Conservation (phyloP, 64 coral and sea anemone species). For the Dendrophyllia cribrosa region DNA sequence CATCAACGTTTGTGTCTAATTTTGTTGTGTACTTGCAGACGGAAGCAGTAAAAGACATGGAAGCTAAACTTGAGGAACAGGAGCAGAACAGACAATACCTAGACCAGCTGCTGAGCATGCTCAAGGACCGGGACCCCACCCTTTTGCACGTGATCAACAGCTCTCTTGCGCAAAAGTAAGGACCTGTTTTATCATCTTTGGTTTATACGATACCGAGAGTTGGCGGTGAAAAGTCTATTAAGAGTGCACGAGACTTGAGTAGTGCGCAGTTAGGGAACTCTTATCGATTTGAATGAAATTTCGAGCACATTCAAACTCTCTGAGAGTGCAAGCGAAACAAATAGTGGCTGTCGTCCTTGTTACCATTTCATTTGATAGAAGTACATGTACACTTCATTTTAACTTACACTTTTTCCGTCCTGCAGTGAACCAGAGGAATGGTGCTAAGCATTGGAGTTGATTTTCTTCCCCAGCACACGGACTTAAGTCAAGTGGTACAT, state of each 20-base stretch:
- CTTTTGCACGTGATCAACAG: constrained; percentile 67
- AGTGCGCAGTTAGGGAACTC: too few species aligned
- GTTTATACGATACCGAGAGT: neutral
- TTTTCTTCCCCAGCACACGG: neutral
- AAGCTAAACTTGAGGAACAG: constrained; percentile 79
- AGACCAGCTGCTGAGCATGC: constrained; percentile 67
- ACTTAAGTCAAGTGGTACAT: neutral
- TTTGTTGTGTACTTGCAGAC: constrained; percentile 50
- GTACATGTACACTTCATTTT: neutral
- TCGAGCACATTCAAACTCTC: too few species aligned
- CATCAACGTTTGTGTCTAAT: neutral
- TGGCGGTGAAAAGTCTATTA: too few species aligned
- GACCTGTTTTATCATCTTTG: neutral
- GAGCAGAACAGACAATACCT: constrained; percentile 77
- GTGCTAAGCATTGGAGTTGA: neutral
- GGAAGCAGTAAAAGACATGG: constrained; percentile 80
- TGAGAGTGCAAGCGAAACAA: too few species aligned
- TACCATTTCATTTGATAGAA: too few species aligned
- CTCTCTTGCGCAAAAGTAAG: constrained; percentile 74
- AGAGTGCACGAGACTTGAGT: too few species aligned
- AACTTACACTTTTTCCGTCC: neutral
- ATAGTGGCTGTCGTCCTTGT: too few species aligned
- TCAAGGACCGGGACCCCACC: constrained; percentile 79
- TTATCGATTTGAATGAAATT: too few species aligned
- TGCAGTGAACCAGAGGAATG: constrained; percentile 44